Conservation (phyloP, 2,113 vertebrate genomes). For the Sinocyclocheilus anophthalmus region DNA sequence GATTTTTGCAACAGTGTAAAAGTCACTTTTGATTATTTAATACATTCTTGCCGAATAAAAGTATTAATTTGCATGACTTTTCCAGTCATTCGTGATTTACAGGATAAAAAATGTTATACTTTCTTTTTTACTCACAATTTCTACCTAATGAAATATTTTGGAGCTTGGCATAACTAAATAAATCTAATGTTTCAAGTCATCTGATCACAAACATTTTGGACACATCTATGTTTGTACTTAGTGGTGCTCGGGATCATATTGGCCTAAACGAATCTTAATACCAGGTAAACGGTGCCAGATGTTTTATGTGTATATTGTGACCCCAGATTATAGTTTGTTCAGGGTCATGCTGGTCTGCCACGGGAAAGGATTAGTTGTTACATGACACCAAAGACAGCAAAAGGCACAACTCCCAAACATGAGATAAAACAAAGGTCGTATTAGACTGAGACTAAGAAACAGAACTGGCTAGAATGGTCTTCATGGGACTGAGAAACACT, state of each 20-base stretch:
- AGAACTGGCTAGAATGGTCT: not conserved
- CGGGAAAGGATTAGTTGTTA: slow-evolving; percentile 3
- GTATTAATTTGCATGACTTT: too few relatives aligned
- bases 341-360: slow-evolving; percentile 20
- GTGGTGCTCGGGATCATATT: not conserved
- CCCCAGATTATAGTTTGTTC: slow-evolving; percentile 3
- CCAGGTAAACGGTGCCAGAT: not conserved
- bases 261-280: not conserved
- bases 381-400: slow-evolving; percentile 35
- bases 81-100: too few relatives aligned
- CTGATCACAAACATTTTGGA: too few relatives aligned
- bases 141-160: too few relatives aligned
- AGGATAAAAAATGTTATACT: too few relatives aligned
- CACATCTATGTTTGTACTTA: too few relatives aligned
- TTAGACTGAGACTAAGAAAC: not conserved
- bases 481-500: not conserved
- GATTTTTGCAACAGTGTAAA: too few relatives aligned
- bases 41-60: too few relatives aligned
- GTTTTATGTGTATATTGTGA: not conserved
- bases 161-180: too few relatives aligned
- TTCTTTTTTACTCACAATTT: too few relatives aligned
- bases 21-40: too few relatives aligned
- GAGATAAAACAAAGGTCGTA: not conserved
- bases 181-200: too few relatives aligned
- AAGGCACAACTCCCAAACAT: not conserved